Evolutionary conservation across 2,113 vertebrate species (phyloP).

Genomic region (Nannobrachium achirus): DNA sequence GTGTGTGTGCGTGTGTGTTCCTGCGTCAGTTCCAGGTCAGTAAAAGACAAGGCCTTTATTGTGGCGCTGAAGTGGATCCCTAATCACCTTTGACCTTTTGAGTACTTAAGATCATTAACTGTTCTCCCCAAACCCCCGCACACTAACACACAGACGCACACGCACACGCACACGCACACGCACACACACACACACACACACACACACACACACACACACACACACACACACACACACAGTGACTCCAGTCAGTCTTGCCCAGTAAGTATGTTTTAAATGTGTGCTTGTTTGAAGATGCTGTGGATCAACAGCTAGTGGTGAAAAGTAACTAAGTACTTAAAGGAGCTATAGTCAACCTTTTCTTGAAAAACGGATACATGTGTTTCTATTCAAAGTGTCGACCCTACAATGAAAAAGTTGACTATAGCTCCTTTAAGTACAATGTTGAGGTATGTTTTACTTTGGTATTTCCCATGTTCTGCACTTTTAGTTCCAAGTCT

Average conservation of each 20-base stretch:
- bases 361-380: no score
- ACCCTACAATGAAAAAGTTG: no score
- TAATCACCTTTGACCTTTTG: conserved; percentile 56
- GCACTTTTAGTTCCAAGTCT: no score
- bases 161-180: conserved; percentile 8
- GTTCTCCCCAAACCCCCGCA: background rate
- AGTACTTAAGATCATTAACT: conserved; percentile 64
- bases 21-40: conserved; percentile 30
- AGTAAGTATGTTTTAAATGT: background rate
- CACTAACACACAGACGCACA: background rate
- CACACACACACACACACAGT: background rate
- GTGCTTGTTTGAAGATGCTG: no score
- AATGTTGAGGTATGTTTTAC: no score
- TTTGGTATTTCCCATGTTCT: no score
- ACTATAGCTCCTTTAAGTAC: no score
- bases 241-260: background rate
- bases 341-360: no score
- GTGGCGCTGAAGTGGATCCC: conserved; percentile 66
- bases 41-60: conserved; percentile 54
- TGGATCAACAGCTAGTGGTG: no score
- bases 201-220: background rate
- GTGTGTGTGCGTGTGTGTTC: conserved; percentile 16
- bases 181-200: conserved; percentile 11
- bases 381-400: no score
- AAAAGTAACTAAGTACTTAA: no score